Conservation (phyloP, 2,888 invertebrate genomes). For the Drosophila bunnanda region DNA sequence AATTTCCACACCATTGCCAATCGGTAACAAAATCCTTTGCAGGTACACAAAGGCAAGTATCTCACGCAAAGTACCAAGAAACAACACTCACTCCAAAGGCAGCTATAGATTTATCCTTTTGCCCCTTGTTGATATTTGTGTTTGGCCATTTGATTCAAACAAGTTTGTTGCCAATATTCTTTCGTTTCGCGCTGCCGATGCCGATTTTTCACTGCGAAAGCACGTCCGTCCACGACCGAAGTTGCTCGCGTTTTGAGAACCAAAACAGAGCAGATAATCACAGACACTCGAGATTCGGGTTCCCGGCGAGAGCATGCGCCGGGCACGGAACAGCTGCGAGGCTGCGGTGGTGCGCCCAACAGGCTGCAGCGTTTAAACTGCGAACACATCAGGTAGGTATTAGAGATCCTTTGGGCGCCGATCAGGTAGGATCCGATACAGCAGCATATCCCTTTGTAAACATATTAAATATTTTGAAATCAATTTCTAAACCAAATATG, state of each 20-base stretch:
- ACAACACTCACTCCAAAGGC: conserved; percentile 32
- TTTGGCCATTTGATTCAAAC: conserved; percentile 45
- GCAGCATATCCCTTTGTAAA: neutral
- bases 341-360: conserved; percentile 28
- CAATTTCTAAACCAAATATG: neutral
- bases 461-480: neutral
- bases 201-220: conserved; percentile 19
- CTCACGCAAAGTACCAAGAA: neutral
- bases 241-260: conserved; percentile 73
- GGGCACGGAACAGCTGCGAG: conserved; percentile 37
- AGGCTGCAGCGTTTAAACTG: conserved; percentile 21
- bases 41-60: conserved; percentile 3
- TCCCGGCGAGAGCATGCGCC: conserved; percentile 64
- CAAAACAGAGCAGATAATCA: conserved; percentile 51
- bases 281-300: conserved; percentile 43
- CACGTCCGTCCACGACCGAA: conserved; percentile 74
- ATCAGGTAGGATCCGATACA: neutral
- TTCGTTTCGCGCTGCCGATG: conserved; percentile 48
- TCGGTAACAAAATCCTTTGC: conserved; percentile 4
- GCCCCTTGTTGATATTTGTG: conserved; percentile 31
- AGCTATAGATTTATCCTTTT: conserved; percentile 23
- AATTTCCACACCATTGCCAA: conserved; percentile 3
- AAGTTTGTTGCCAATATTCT: conserved; percentile 71
- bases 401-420: conserved; percentile 2
- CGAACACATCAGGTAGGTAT: neutral